Evolutionary conservation across 2,797 vertebrate genomes (phyloP).

Genomic region (Halcyon smyrnensis): DNA sequence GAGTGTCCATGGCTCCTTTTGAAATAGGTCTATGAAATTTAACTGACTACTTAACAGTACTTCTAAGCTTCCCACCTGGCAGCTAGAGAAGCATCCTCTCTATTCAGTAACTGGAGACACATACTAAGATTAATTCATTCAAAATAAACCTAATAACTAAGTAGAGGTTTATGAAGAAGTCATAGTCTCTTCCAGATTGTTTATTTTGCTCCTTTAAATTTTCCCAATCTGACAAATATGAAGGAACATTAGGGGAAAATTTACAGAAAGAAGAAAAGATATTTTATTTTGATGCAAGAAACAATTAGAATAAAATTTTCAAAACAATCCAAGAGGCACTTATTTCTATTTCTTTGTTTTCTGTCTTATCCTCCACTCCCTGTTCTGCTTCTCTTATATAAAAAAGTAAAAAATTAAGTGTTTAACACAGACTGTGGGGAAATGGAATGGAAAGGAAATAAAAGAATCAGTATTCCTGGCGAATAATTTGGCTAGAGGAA

Average conservation of each 20-base stretch:
- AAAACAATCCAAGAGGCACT: not conserved
- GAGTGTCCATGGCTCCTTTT: not conserved
- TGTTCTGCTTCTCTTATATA: not conserved
- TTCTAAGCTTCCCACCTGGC: not conserved
- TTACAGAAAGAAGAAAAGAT: not conserved
- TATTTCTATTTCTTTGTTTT: not conserved
- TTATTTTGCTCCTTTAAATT: not conserved
- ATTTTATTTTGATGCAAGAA: not conserved
- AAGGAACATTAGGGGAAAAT: not conserved
- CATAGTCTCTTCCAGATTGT: not conserved
- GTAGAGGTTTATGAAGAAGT: not conserved
- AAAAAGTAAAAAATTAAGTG: not conserved
- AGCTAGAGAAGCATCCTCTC: not conserved
- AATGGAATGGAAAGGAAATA: slow-evolving; percentile 50
- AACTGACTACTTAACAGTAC: not conserved
- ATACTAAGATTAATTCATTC: not conserved
- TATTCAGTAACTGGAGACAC: not conserved
- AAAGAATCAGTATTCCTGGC: slow-evolving; percentile 65
- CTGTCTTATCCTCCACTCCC: not conserved
- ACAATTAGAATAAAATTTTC: not conserved
- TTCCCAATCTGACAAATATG: not conserved
- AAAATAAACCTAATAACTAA: not conserved
- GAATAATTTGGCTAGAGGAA: slow-evolving; percentile 64
- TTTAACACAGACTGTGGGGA: not conserved
- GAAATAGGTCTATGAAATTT: not conserved